These are phyloP conservation scores for Podarcis lilfordi DNA, from an alignment of 2,797 vertebrate species.

Conservation along the genomic window DNA sequence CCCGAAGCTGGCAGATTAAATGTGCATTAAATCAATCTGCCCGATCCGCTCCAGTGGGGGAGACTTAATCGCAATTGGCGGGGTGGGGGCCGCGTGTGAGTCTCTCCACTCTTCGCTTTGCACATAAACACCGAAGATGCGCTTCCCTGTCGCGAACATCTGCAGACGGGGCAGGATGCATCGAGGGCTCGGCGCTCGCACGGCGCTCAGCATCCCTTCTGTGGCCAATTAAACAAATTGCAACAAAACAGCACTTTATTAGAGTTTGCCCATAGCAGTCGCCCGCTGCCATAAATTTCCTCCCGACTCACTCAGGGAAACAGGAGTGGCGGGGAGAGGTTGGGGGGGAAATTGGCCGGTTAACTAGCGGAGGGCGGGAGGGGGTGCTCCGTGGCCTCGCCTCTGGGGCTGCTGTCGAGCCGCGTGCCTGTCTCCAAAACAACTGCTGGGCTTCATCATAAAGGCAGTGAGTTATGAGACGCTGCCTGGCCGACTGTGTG, in stretches of 20 bases:
- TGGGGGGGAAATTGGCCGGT: constrained; percentile 84
- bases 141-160: constrained; percentile 66
- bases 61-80: constrained; percentile 52
- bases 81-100: neutral
- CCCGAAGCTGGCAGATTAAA: constrained; percentile 41
- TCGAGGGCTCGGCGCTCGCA: constrained; percentile 59
- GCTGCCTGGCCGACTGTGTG: constrained; percentile 53
- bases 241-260: constrained; percentile 94
- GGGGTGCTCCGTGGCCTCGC: constrained; percentile 77
- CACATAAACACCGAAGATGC: constrained; percentile 46
- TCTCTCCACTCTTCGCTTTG: constrained; percentile 48
- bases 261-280: constrained; percentile 89
- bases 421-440: constrained; percentile 86
- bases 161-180: constrained; percentile 69
- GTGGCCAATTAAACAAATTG: constrained; percentile 96
- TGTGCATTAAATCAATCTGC: constrained; percentile 60
- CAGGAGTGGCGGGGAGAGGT: neutral
- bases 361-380: constrained; percentile 82
- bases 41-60: constrained; percentile 51
- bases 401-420: constrained; percentile 82
- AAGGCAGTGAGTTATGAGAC: constrained; percentile 79
- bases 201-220: constrained; percentile 81
- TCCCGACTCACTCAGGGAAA: constrained; percentile 81
- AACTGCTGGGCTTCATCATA: constrained; percentile 88
- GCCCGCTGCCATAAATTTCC: constrained; percentile 87